Base-by-base conservation (phyloP, 2,113 vertebrate species). In the Maylandia zebra region DNA sequence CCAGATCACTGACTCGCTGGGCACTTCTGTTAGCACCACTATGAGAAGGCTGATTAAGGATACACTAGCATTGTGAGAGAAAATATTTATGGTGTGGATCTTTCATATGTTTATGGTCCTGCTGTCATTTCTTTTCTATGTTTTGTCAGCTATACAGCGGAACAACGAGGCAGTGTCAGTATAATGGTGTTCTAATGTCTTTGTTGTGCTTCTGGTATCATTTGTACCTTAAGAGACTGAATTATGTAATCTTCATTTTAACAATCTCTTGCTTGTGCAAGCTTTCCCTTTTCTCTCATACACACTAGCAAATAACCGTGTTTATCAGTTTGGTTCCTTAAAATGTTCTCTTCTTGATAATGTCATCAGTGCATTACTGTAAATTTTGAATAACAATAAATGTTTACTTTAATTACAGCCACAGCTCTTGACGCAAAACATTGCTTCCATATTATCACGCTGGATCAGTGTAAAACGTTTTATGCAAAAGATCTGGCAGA, bases 11-110 rank as follows among this genome's bases (percentile, higher is more conserved):
- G 99, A 99, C 82, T 96, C 97, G 5, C 95, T 99, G 89, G 98
- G 98, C 19, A 98, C 98, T 74, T 99, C 98, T 0, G 98, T 99
- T 19, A 99, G 98, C 94, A 99, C 99, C 71, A 99, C 98, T 27
- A 98, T 99, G 98, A 97, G 98, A 71, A 96, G 98, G 92, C 98
- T 99, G 80, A 99, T 99, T 86, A 99, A 99, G 93, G 99, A 99
- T 96, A 99, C 99, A 0, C 91, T 99, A 91, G 98, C 98, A 1
- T 95, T 99, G 83, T 99, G 89, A 96, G 84, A 79, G 30, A 59
- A 88, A 30, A 50, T 12, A 6, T 24, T 10, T 5, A 85, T 34
- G 24, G 38, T 81, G 27, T 55, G 48, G 86, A 64, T 52, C 13
- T 41, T 83, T 19, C 81, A 66, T n/a, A 22, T 19, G 7, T 64